Evolutionary conservation across 2,888 invertebrate genomes (phyloP).

Genomic region (Priocnemis perturbator): DNA sequence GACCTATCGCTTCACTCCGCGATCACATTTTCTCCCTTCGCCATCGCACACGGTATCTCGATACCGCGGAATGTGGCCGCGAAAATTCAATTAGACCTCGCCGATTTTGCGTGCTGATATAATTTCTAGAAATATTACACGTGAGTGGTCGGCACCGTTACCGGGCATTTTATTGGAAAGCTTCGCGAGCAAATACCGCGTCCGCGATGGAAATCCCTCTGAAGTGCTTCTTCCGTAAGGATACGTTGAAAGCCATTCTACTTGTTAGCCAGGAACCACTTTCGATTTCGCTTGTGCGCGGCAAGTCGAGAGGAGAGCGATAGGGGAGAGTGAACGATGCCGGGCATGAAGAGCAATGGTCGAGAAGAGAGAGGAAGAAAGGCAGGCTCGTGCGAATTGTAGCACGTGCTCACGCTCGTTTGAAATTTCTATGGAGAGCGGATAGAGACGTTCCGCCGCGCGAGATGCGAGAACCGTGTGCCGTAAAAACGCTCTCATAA

Average conservation of each 20-base stretch:
- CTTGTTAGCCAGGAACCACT: conserved; percentile 31
- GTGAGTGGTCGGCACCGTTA: not conserved
- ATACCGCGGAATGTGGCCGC: not conserved
- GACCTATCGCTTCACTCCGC: too few relatives aligned
- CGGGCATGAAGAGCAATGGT: not conserved
- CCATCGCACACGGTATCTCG: too few relatives aligned
- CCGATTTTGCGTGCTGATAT: not conserved
- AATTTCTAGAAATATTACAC: conserved; percentile 1
- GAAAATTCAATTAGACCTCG: not conserved
- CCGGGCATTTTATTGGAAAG: not conserved
- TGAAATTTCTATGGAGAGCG: conserved; percentile 48
- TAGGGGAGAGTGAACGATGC: not conserved
- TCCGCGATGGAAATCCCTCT: conserved; percentile 3
- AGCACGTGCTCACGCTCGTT: conserved; percentile 47
- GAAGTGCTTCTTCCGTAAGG: conserved; percentile 12
- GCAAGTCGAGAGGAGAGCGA: conserved; percentile 14
- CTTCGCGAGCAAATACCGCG: not conserved
- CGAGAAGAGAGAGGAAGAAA: conserved; percentile 4
- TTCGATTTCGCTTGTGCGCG: conserved; percentile 46
- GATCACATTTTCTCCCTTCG: too few relatives aligned
- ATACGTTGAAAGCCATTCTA: conserved; percentile 25
- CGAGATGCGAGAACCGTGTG: conserved; percentile 30
- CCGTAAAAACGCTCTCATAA: conserved; percentile 51
- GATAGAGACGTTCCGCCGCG: conserved; percentile 47
- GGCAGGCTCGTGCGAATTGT: conserved; percentile 45